phyloP scores from a whole-genome alignment of 2,797 vertebrate genomes.

The Enteromius trimaculatus region DNA sequence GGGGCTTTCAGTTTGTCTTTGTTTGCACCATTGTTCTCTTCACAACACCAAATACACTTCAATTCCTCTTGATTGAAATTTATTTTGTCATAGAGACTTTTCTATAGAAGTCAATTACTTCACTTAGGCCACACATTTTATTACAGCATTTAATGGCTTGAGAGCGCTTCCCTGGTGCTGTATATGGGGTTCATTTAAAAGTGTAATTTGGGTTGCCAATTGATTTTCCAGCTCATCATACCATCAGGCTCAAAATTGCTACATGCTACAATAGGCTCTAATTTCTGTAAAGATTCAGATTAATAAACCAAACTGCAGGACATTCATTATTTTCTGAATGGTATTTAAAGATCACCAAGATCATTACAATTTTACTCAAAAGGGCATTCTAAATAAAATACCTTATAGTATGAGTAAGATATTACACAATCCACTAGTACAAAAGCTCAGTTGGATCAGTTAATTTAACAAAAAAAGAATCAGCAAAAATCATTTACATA shows the following conservation, averaged over 20 bases:
- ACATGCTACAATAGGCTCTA: background rate
- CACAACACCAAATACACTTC: background rate
- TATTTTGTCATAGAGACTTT: background rate
- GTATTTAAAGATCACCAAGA: background rate
- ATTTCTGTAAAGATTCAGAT: background rate
- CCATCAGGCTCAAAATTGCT: background rate
- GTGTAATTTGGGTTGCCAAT: background rate
- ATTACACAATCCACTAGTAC: background rate
- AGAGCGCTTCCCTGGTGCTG: background rate
- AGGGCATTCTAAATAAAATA: background rate
- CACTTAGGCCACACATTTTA: background rate
- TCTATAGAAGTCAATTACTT: background rate
- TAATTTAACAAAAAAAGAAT: too few relatives aligned
- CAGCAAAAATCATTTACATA: too few relatives aligned
- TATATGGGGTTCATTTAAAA: background rate
- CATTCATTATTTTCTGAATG: conserved; percentile 2
- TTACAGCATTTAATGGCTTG: background rate
- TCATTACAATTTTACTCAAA: background rate
- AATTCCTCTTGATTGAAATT: background rate
- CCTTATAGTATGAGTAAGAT: background rate
- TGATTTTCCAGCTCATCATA: background rate
- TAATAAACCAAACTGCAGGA: background rate
- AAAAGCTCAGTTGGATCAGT: background rate
- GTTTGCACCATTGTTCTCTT: background rate
- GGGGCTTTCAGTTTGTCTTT: background rate